phyloP scores from a whole-genome alignment of 2,113 vertebrate genomes.

The Elephas maximus region DNA sequence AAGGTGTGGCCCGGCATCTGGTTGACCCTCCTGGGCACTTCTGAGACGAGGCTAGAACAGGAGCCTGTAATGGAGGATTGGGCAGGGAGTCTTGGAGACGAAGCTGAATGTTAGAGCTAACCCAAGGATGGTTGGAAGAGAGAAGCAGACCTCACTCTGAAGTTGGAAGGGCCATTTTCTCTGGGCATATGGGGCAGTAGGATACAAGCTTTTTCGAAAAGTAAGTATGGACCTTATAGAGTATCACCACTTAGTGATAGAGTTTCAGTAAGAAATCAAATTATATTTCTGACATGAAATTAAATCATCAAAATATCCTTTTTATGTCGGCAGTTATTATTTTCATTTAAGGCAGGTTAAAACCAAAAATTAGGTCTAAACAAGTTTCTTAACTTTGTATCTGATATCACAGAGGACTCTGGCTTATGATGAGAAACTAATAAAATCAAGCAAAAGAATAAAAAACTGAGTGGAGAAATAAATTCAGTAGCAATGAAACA shows the following conservation, averaged over 20 bases:
- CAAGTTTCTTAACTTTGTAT: neutral
- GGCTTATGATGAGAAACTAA: neutral
- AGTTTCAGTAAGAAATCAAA: neutral
- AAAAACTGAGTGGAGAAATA: slow-evolving; percentile 9
- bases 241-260: neutral
- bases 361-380: slow-evolving; percentile 15
- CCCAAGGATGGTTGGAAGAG: neutral
- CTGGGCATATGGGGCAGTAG: neutral
- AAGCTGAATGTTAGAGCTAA: neutral
- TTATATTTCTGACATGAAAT: neutral
- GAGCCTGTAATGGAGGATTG: neutral
- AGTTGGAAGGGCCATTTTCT: neutral
- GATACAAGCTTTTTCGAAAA: neutral
- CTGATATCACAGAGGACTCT: neutral
- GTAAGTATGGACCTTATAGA: neutral
- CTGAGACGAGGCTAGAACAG: neutral
- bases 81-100: neutral
- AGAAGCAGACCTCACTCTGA: neutral
- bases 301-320: slow-evolving; percentile 13
- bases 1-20: neutral
- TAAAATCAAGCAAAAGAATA: neutral
- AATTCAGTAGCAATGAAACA: neutral
- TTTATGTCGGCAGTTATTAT: neutral
- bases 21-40: neutral
- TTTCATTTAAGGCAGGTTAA: slow-evolving; percentile 35